Conservation (phyloP, 2,113 vertebrate species). For the Speoplatyrhinus poulsoni region DNA sequence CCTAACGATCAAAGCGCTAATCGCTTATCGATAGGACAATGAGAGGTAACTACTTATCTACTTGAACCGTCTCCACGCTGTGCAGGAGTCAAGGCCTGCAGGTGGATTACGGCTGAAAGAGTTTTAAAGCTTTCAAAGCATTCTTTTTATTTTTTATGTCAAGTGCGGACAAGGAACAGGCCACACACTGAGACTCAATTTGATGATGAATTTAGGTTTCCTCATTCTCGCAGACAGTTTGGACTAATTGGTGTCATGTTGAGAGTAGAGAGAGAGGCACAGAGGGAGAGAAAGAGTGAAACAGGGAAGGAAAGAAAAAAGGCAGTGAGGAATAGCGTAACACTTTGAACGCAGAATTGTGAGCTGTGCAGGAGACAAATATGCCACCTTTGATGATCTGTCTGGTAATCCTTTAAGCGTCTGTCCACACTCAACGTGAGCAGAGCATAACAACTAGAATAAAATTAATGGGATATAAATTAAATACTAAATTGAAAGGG, state of each 20-base stretch:
- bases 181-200: slow-evolving; percentile 28
- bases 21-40: slow-evolving; percentile 22
- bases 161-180: slow-evolving; percentile 25
- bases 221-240: slow-evolving; percentile 34
- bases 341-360: slow-evolving; percentile 21
- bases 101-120: slow-evolving; percentile 38
- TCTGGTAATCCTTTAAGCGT: slow-evolving; percentile 27
- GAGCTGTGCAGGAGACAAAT: slow-evolving; percentile 8
- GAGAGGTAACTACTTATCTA: background rate
- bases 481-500: too few species aligned
- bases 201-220: slow-evolving; percentile 33
- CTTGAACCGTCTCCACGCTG: slow-evolving; percentile 27
- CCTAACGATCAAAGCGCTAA: slow-evolving; percentile 19
- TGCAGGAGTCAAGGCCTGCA: slow-evolving; percentile 30
- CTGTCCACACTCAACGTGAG: background rate
- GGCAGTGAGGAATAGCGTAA: slow-evolving; percentile 19
- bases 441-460: background rate
- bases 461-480: background rate
- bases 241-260: slow-evolving; percentile 46
- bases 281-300: slow-evolving; percentile 2
- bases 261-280: background rate
- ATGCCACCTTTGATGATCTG: slow-evolving; percentile 27
- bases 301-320: slow-evolving; percentile 6
- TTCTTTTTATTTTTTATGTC: slow-evolving; percentile 22
- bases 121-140: slow-evolving; percentile 14